These are phyloP conservation scores for Endotricha flammealis DNA, from an alignment of 2,888 invertebrate genomes.

Conservation along the genomic window DNA sequence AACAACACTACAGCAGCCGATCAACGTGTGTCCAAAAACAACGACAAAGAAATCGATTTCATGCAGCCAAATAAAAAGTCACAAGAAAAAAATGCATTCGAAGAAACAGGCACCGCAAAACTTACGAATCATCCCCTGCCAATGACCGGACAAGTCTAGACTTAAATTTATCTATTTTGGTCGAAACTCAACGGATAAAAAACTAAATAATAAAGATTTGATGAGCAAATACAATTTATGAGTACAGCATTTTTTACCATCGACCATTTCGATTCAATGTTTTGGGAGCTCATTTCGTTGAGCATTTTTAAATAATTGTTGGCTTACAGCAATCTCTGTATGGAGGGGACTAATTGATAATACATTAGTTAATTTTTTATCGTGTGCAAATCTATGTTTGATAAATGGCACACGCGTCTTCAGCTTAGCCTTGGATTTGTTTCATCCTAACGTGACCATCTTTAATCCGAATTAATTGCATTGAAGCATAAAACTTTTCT, in stretches of 20 bases:
- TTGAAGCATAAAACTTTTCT: constrained; percentile 24
- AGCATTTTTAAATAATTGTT: constrained; percentile 49
- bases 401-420: not conserved
- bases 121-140: constrained; percentile 72
- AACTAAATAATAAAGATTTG: constrained; percentile 50
- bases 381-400: constrained; percentile 11
- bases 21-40: constrained; percentile 59
- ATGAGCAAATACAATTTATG: constrained; percentile 52
- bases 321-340: constrained; percentile 40
- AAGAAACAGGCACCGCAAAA: constrained; percentile 47
- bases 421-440: constrained; percentile 7
- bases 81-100: constrained; percentile 56
- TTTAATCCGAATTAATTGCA: constrained; percentile 15
- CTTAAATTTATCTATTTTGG: constrained; percentile 35
- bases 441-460: constrained; percentile 26
- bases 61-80: constrained; percentile 51
- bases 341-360: constrained; percentile 48
- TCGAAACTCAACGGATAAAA: constrained; percentile 42
- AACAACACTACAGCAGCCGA: constrained; percentile 61
- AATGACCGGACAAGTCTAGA: constrained; percentile 66
- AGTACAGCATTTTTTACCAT: constrained; percentile 43
- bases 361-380: constrained; percentile 47
- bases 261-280: constrained; percentile 46
- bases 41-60: constrained; percentile 66
- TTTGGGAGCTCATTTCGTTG: constrained; percentile 38